Evolutionary conservation across 2,113 vertebrate species (phyloP), one percentile per base, ranked within the genome.

Genomic region (Oncorhynchus gorbuscha): DNA sequence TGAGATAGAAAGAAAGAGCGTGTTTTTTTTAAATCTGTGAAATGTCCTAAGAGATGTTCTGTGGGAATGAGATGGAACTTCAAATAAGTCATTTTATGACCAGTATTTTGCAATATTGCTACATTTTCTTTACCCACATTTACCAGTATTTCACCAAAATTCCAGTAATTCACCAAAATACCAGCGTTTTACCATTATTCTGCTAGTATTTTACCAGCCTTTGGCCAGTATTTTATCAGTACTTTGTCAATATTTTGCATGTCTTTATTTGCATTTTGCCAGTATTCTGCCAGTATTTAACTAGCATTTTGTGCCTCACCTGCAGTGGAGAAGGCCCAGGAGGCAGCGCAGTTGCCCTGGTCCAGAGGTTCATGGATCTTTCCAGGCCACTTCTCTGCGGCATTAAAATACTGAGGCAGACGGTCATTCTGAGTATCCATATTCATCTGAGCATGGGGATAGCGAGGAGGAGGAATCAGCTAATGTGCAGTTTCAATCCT

Each of bases 281-380:
- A 55, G 51, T 4, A 16, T 55, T 55, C 9, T 45, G 9, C 39
- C 2, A 26, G 22, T 3, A 14, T 28, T 32, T 18, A 8, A 11
- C 62, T 67, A 4, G 16, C n/a, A 8, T 12, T 6, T 4, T 2
- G 12, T 16, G 51, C 18, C 84, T 61, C 86, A 98, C 97, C 95
- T 26, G 97, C 96, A 0, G 97, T 99, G 76, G 97, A 99, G 84
- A 99, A 99, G 3, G 97, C 97, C 97, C 97, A 99, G 72, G 97
- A 99, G 0, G 97, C 97, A 0, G 96, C 96, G 6, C 97, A 99
- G 90, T 99, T 96, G 35, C 98, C 97, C 90, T 99, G 98, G 89
- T 99, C 98, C 55, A 99, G 85, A 0, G 98, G 98, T 72, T 96
- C 94, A 0, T 99, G 98, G 85, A 99, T 97, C 91, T 98, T 93